These are phyloP conservation scores for Archips xylosteana DNA, from an alignment of 2,888 invertebrate species.

Conservation along the genomic window DNA sequence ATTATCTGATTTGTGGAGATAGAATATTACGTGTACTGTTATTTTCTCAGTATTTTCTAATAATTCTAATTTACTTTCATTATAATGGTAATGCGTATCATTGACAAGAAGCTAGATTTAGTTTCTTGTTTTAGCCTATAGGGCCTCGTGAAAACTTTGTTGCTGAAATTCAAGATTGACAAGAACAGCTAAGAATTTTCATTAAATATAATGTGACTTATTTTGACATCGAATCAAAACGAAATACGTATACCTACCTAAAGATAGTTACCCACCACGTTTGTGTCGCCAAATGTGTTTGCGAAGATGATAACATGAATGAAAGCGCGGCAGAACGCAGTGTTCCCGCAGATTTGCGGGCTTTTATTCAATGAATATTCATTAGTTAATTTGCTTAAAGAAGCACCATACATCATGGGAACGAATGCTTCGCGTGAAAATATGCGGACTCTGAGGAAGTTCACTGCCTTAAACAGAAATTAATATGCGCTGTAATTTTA, in stretches of 20 bases:
- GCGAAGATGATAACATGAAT: conserved; percentile 30
- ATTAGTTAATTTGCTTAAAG: conserved; percentile 75
- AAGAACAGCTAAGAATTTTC: background rate
- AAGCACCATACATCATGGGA: conserved; percentile 73
- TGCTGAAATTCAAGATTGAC: background rate
- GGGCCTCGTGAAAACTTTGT: background rate
- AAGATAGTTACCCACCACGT: background rate
- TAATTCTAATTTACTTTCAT: background rate
- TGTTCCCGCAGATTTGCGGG: conserved; percentile 60
- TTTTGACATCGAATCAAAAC: background rate
- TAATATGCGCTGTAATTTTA: conserved; percentile 54
- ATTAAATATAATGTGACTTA: background rate
- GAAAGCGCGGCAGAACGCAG: conserved; percentile 60
- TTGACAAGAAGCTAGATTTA: background rate
- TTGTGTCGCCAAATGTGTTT: conserved; percentile 29
- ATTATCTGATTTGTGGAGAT: conserved; percentile 57
- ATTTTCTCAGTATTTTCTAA: background rate
- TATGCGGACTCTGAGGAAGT: conserved; percentile 53
- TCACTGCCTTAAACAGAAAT: conserved; percentile 55
- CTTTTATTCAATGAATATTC: conserved; percentile 75
- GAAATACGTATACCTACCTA: background rate
- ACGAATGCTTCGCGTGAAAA: conserved; percentile 60
- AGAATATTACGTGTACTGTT: conserved; percentile 31
- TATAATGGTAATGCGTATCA: background rate
- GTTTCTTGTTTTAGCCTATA: no score